phyloP scores from a whole-genome alignment of 2,797 vertebrate species.

The Cuniculus paca region DNA sequence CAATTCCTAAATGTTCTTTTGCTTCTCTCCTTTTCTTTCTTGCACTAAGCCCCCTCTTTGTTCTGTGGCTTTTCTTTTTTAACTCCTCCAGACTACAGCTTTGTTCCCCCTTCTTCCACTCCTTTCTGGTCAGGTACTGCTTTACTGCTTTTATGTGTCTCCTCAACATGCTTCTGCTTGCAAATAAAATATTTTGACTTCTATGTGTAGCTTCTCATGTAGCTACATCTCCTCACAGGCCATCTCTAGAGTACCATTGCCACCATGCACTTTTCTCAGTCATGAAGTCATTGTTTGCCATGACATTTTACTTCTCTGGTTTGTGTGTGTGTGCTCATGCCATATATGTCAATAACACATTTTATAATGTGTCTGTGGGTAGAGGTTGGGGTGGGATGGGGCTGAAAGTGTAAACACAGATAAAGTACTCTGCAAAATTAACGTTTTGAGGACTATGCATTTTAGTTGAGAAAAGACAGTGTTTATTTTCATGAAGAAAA shows the following conservation, averaged over 20 bases:
- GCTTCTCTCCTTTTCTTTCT: conserved; percentile 92
- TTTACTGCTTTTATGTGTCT: conserved; percentile 89
- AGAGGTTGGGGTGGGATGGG: neutral
- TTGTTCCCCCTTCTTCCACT: conserved; percentile 98
- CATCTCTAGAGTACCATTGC: conserved; percentile 49
- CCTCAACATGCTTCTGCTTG: conserved; percentile 85
- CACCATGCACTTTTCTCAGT: conserved; percentile 68
- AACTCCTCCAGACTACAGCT: conserved; percentile 98
- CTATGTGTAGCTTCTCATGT: conserved; percentile 78
- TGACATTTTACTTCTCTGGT: conserved; percentile 79
- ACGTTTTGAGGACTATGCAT: conserved; percentile 39
- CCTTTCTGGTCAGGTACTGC: conserved; percentile 99
- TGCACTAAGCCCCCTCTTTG: conserved; percentile 95
- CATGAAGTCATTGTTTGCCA: conserved; percentile 58
- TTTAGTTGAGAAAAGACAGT: conserved; percentile 26
- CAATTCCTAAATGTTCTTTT: conserved; percentile 91
- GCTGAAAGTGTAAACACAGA: neutral
- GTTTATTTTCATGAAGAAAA: conserved; percentile 39
- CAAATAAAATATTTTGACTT: conserved; percentile 70
- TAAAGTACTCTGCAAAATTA: neutral
- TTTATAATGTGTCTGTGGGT: conserved; percentile 30
- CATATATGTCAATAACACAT: neutral
- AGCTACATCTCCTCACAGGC: conserved; percentile 73
- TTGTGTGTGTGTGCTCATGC: conserved; percentile 43
- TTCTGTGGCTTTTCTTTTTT: conserved; percentile 98